Conservation (phyloP, 2,797 vertebrate species). For the Chelon auratus region DNA sequence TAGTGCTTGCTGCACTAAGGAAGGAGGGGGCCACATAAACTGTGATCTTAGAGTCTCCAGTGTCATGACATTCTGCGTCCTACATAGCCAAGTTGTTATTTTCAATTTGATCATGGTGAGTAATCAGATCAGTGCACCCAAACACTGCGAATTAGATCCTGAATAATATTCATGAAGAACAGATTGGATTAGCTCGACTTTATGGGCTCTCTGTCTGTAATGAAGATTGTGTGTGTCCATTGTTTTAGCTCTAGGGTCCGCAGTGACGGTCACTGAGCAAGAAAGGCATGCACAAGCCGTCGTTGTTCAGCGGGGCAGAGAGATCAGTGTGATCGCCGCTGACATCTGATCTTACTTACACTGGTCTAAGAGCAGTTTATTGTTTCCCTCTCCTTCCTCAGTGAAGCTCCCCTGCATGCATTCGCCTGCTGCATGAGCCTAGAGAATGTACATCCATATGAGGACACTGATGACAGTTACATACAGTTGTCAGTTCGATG, state of each 20-base stretch:
- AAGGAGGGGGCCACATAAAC: constrained; percentile 76
- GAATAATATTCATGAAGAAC: constrained; percentile 48
- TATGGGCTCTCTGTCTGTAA: constrained; percentile 34
- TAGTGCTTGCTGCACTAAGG: constrained; percentile 68
- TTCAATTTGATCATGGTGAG: constrained; percentile 50
- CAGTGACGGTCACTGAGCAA: constrained; percentile 52
- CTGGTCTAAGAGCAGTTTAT: constrained; percentile 59
- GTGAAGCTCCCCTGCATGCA: constrained; percentile 70
- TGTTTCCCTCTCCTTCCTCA: constrained; percentile 77
- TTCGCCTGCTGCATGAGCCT: constrained; percentile 62
- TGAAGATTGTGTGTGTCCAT: constrained; percentile 41
- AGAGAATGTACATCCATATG: constrained; percentile 64
- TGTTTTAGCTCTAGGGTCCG: constrained; percentile 53
- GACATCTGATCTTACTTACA: constrained; percentile 53
- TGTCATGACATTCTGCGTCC: constrained; percentile 32
- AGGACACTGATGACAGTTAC: constrained; percentile 63
- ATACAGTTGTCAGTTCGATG: constrained; percentile 62
- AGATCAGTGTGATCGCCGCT: constrained; percentile 46
- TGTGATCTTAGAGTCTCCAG: constrained; percentile 44
- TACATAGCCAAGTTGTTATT: constrained; percentile 52
- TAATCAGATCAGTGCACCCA: constrained; percentile 64
- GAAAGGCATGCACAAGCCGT: constrained; percentile 59
- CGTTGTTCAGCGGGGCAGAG: constrained; percentile 56
- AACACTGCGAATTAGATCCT: constrained; percentile 53
- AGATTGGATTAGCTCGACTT: constrained; percentile 55